Evolutionary conservation across 2,888 invertebrate genomes (phyloP).

Genomic region (Mechanitis mazaeus): DNA sequence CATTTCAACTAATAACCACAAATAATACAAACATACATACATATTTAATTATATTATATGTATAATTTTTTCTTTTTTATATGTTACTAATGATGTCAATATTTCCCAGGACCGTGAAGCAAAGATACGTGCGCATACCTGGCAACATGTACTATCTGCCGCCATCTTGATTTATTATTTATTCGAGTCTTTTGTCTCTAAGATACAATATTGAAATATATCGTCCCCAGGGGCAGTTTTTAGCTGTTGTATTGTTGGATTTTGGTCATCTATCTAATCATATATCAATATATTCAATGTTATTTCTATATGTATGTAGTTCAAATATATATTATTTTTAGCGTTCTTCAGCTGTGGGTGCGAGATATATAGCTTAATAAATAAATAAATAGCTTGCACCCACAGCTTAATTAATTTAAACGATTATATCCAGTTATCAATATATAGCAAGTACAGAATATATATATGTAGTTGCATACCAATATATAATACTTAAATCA

Average conservation of each 20-base stretch:
- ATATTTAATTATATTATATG: background rate
- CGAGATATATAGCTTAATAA: slow-evolving; percentile 15
- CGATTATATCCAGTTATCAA: slow-evolving; percentile 44
- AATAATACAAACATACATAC: too few species aligned
- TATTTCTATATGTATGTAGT: slow-evolving; percentile 20
- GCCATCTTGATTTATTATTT: slow-evolving; percentile 41
- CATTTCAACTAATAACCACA: too few species aligned
- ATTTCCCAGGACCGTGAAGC: slow-evolving; percentile 56
- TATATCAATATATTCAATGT: slow-evolving; percentile 24
- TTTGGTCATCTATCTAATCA: slow-evolving; percentile 27
- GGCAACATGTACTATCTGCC: slow-evolving; percentile 44
- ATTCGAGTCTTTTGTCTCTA: slow-evolving; percentile 40
- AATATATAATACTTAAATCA: slow-evolving; percentile 38
- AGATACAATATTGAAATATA: slow-evolving; percentile 37
- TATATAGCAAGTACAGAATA: slow-evolving; percentile 35
- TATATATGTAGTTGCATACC: slow-evolving; percentile 44
- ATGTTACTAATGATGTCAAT: slow-evolving; percentile 3
- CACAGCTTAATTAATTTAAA: slow-evolving; percentile 22
- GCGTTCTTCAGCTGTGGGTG: slow-evolving; percentile 13
- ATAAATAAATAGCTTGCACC: slow-evolving; percentile 23
- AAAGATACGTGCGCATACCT: slow-evolving; percentile 57
- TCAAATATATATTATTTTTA: slow-evolving; percentile 19
- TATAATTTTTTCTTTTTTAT: background rate
- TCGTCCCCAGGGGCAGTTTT: slow-evolving; percentile 26
- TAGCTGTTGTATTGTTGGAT: slow-evolving; percentile 32